Conservation (phyloP, 2,888 invertebrate species). For the Horisme vitalbata region DNA sequence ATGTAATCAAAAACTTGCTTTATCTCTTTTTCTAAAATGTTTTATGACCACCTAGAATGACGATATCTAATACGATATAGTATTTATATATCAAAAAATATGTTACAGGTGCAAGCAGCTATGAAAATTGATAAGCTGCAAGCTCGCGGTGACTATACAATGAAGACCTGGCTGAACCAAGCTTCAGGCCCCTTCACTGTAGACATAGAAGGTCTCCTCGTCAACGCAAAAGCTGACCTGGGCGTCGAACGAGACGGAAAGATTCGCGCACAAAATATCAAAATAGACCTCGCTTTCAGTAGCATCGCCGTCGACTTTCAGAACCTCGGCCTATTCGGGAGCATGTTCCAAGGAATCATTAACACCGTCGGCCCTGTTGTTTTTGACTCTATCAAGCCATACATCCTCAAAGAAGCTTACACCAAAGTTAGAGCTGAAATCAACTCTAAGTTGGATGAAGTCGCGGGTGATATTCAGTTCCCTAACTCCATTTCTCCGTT, state of each 20-base stretch:
- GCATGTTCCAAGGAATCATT: constrained; percentile 87
- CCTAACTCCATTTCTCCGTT: constrained; percentile 94
- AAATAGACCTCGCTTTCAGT: constrained; percentile 89
- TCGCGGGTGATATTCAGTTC: constrained; percentile 87
- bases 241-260: constrained; percentile 89
- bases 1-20: too few species aligned
- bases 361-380: constrained; percentile 92
- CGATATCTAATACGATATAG: too few species aligned
- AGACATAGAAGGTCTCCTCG: constrained; percentile 86
- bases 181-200: constrained; percentile 90
- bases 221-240: constrained; percentile 86
- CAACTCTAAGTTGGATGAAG: constrained; percentile 87
- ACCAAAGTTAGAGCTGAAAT: constrained; percentile 88
- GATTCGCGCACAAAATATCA: constrained; percentile 89
- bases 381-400: constrained; percentile 94
- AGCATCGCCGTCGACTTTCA: constrained; percentile 91
- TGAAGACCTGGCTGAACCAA: constrained; percentile 87
- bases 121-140: constrained; percentile 87
- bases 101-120: constrained; percentile 86
- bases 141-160: constrained; percentile 89
- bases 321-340: constrained; percentile 90
- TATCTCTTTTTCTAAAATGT: too few species aligned
- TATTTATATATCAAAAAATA: too few species aligned
- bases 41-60: too few species aligned
- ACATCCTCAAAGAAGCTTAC: constrained; percentile 90